Percentiles rank a stretch among this genome's conserved stretches.
These are phyloP conservation scores for Galerucella nymphaeae DNA, from an alignment of 2,888 invertebrate species.

Conservation along the genomic window DNA sequence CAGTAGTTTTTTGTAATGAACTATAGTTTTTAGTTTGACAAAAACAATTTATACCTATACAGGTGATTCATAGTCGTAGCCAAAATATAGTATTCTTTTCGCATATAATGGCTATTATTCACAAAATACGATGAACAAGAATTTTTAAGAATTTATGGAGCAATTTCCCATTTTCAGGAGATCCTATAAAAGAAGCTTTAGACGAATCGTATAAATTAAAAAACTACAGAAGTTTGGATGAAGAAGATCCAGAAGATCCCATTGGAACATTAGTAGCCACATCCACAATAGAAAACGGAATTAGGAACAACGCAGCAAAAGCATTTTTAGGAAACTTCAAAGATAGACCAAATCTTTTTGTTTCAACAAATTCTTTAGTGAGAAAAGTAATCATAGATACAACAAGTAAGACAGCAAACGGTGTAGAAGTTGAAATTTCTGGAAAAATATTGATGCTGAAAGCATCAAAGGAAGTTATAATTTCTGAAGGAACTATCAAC, in stretches of 20 bases:
- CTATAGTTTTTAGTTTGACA: no score
- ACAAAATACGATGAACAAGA: background rate
- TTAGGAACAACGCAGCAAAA: slow-evolving; percentile 72
- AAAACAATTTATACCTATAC: no score
- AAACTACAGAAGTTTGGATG: slow-evolving; percentile 48
- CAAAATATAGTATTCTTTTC: no score
- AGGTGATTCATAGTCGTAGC: no score
- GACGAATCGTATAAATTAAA: slow-evolving; percentile 65
- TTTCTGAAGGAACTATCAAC: slow-evolving; percentile 75
- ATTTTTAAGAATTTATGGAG: no score
- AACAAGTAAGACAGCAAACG: slow-evolving; percentile 62
- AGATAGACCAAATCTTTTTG: slow-evolving; percentile 69
- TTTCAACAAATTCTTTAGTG: slow-evolving; percentile 70
- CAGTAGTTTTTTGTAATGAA: no score
- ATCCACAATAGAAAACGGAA: slow-evolving; percentile 59
- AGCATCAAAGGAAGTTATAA: slow-evolving; percentile 72
- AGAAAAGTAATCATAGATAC: slow-evolving; percentile 68
- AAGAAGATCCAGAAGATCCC: slow-evolving; percentile 52
- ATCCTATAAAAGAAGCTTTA: slow-evolving; percentile 55
- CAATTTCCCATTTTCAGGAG: slow-evolving; percentile 20
- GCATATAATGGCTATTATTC: no score
- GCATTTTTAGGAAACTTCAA: slow-evolving; percentile 72
- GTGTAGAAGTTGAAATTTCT: slow-evolving; percentile 63
- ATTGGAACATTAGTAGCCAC: slow-evolving; percentile 54
- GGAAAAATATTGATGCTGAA: slow-evolving; percentile 50